These are phyloP conservation scores for Epiblema foenella DNA, from an alignment of 2,888 invertebrate genomes.

Conservation along the genomic window DNA sequence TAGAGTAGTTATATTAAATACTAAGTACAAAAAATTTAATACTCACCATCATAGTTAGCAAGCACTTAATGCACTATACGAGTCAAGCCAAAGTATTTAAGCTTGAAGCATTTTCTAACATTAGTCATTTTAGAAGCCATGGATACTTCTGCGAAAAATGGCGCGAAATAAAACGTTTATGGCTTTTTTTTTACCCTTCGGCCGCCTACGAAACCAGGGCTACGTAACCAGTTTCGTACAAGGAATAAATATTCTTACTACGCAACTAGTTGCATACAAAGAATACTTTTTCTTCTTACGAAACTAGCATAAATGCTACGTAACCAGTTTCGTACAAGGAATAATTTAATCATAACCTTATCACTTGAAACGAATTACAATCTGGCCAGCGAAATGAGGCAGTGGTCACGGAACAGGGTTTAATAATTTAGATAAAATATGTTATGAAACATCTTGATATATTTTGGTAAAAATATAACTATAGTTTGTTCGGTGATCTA, in stretches of 20 bases:
- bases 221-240: too few species aligned
- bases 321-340: too few species aligned
- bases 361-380: not conserved
- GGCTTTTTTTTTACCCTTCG: not conserved
- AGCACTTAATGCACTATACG: slow-evolving; percentile 38
- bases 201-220: too few species aligned
- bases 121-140: slow-evolving; percentile 36
- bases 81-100: slow-evolving; percentile 28
- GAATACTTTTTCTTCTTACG: too few species aligned
- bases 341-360: not conserved
- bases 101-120: slow-evolving; percentile 43
- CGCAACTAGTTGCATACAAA: too few species aligned
- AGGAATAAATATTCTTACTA: too few species aligned
- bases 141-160: slow-evolving; percentile 22
- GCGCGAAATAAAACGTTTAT: slow-evolving; percentile 16
- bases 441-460: not conserved
- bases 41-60: slow-evolving; percentile 34
- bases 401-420: not conserved
- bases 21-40: slow-evolving; percentile 21
- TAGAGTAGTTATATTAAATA: slow-evolving; percentile 12
- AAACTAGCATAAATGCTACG: too few species aligned
- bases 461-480: not conserved
- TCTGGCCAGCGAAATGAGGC: slow-evolving; percentile 4
- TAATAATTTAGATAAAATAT: too few species aligned
- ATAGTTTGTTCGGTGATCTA: too few species aligned